A percentile compares a stretch with the other conserved stretches of the same genome.
phyloP scores from a whole-genome alignment of 2,113 vertebrate species.

The Empidonax traillii region DNA sequence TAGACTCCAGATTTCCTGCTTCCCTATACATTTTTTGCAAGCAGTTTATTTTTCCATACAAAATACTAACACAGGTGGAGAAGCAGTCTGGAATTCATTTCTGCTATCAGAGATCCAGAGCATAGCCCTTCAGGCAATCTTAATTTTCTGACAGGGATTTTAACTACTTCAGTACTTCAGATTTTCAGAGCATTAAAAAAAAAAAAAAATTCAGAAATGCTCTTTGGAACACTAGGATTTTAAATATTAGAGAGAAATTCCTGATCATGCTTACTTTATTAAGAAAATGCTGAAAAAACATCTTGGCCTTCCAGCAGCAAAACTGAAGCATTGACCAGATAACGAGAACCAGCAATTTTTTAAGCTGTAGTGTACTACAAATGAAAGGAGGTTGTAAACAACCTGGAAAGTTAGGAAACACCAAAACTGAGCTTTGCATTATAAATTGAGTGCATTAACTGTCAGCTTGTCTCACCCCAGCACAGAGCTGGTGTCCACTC shows the following conservation, averaged over 20 bases:
- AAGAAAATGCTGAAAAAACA: not conserved
- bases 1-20: constrained; percentile 60
- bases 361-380: not conserved
- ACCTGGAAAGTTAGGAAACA: not conserved
- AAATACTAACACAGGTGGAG: constrained; percentile 16
- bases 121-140: not conserved
- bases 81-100: constrained; percentile 53
- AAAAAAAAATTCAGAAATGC: not conserved
- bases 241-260: constrained; percentile 18
- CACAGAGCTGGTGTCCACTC: not conserved
- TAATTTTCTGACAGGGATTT: not conserved
- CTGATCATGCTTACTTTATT: not conserved
- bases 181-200: not conserved
- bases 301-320: not conserved
- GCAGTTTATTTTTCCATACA: constrained; percentile 46
- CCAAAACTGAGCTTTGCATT: not conserved
- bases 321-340: not conserved
- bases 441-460: not conserved
- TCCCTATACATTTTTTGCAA: constrained; percentile 45
- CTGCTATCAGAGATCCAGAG: constrained; percentile 26
- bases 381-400: not conserved
- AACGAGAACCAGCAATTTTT: not conserved
- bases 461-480: not conserved
- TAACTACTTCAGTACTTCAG: not conserved
- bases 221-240: not conserved